These are phyloP conservation scores for Bellardia pandia DNA, from an alignment of 2,888 invertebrate species.

Conservation along the genomic window DNA sequence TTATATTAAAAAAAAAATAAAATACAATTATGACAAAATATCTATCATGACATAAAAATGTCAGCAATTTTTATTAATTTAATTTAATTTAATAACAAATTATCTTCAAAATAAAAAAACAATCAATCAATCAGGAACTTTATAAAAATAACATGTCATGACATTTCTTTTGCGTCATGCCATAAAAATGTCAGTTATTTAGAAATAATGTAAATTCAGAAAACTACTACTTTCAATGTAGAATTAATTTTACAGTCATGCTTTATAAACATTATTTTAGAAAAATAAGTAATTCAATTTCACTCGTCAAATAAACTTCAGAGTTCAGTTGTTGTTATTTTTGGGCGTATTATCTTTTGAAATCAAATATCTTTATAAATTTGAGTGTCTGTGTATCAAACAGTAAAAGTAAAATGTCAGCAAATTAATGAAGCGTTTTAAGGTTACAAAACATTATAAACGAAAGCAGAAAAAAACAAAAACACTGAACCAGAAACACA, in stretches of 20 bases:
- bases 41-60: too few relatives aligned
- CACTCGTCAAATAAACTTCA: not conserved
- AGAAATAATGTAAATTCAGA: too few relatives aligned
- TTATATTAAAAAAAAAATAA: too few relatives aligned
- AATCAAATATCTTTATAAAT: constrained; percentile 19
- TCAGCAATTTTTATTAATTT: too few relatives aligned
- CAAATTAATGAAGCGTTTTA: constrained; percentile 46
- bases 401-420: constrained; percentile 30
- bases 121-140: too few relatives aligned
- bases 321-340: not conserved
- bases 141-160: not conserved
- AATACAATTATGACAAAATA: too few relatives aligned
- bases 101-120: too few relatives aligned
- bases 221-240: too few relatives aligned
- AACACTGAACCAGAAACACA: not conserved
- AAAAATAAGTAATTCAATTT: not conserved
- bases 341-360: constrained; percentile 21
- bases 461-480: not conserved
- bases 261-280: not conserved
- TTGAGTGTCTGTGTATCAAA: not conserved
- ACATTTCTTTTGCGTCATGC: too few relatives aligned
- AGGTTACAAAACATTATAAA: constrained; percentile 13
- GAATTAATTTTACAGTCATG: not conserved
- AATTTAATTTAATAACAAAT: too few relatives aligned
- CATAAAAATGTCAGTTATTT: not conserved